Conservation (phyloP, 2,888 invertebrate genomes). For the Oligia strigilis region DNA sequence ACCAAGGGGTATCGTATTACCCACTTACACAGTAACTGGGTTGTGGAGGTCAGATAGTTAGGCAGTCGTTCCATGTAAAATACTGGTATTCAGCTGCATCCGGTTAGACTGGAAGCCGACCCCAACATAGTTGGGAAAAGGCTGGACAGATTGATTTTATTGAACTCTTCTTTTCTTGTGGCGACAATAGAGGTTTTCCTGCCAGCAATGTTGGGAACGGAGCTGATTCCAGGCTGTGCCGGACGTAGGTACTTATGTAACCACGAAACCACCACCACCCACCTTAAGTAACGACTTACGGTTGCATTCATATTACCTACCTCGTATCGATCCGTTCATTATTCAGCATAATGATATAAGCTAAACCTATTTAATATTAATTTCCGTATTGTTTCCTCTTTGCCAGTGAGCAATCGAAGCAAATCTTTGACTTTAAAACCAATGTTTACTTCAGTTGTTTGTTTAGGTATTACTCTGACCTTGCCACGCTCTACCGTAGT, state of each 20-base stretch:
- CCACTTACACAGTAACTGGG: too few relatives aligned
- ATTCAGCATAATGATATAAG: not conserved
- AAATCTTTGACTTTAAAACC: conserved; percentile 32
- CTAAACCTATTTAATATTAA: not conserved
- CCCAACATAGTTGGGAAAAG: not conserved
- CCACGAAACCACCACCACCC: not conserved
- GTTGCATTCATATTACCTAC: not conserved
- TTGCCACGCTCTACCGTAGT: conserved; percentile 2
- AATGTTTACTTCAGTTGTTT: conserved; percentile 29
- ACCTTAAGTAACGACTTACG: not conserved
- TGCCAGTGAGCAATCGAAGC: not conserved
- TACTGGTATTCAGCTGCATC: too few relatives aligned
- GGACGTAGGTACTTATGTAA: not conserved
- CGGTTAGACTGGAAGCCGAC: not conserved
- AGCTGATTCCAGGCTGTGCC: not conserved
- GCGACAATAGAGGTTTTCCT: not conserved
- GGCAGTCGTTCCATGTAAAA: too few relatives aligned
- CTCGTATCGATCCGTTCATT: not conserved
- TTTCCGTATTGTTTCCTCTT: conserved; percentile 7
- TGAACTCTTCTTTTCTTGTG: not conserved
- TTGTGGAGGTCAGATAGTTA: too few relatives aligned
- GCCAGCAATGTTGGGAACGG: not conserved
- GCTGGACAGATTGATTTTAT: not conserved
- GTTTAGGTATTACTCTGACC: conserved; percentile 19
- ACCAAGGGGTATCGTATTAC: too few relatives aligned